Evolutionary conservation across 2,888 invertebrate genomes (phyloP), one percentile per base, ranked within the genome.

Genomic region (Drosophila maculinotata): DNA sequence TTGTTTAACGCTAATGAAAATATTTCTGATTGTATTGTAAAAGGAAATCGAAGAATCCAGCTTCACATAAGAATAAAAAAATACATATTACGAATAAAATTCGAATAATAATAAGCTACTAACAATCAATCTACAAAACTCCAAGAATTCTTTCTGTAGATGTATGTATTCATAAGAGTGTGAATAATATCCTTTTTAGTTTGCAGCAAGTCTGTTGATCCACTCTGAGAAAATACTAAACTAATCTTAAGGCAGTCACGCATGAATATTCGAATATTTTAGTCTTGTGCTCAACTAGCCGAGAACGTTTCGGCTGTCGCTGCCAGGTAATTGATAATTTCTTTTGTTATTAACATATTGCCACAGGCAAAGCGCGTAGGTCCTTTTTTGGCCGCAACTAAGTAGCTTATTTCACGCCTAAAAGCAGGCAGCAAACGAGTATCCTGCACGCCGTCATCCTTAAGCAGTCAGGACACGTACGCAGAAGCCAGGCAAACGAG

Each of bases 251-350:
- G 15, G 28, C 36, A 52, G 28, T 51, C 36, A 48, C 49, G 7
- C 53, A 65, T 54, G 39, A 54, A 69, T 54, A 42, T 38, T 36
- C 20, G 36, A 42, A 20, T 17, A 30, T 41, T 51, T 44, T 48
- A 30, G 38, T 44, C 49, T 9, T 42, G 15, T 60, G 66, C 39
- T 42, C 54, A 67, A 62, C 57, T 59, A 45, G 58, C 52, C 54
- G 38, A 52, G 52, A 66, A 56, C 31, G 56, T 65, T 38, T 45
- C 17, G 52, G 33, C 64, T 77, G 51, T 69, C 74, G 65, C 58
- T 59, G 45, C 35, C 70, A 70, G 67, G 77, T 77, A 76, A 76
- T 76, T 77, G 76, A 77, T 76, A 74, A 76, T 74, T 74, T 77
- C 70, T 57, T 54, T 77, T 65, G 57, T 69, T 67, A 76, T 76